phyloP scores from a whole-genome alignment of 2,113 vertebrate species.

The Peromyscus leucopus region DNA sequence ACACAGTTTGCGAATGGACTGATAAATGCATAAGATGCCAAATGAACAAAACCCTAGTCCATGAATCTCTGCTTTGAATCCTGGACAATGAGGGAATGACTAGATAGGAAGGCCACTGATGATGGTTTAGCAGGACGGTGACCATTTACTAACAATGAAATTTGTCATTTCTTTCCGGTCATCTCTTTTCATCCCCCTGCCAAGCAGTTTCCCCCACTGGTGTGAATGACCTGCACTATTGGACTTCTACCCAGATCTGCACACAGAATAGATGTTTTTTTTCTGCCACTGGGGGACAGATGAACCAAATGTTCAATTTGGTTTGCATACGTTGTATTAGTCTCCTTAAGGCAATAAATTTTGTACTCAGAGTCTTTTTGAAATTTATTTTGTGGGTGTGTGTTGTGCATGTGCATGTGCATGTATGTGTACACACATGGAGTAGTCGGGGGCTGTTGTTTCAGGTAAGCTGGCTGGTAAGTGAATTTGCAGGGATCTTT shows the following conservation, averaged over 20 bases:
- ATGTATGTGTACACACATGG: background rate
- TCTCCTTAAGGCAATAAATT: constrained; percentile 78
- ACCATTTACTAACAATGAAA: background rate
- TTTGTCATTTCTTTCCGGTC: constrained; percentile 30
- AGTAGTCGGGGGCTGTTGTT: too few relatives aligned
- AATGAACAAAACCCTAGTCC: background rate
- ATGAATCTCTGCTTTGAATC: background rate
- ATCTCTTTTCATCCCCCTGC: background rate
- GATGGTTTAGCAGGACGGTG: background rate
- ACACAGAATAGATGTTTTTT: constrained; percentile 60
- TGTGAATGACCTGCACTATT: background rate
- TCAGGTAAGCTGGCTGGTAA: background rate
- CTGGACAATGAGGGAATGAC: background rate
- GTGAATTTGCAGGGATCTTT: background rate
- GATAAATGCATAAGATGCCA: background rate
- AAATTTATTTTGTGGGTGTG: background rate
- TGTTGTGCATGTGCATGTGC: background rate
- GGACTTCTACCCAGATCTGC: constrained; percentile 47
- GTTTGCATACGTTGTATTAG: constrained; percentile 63
- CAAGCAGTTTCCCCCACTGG: background rate
- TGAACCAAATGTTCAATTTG: constrained; percentile 33
- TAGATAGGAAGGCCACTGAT: background rate
- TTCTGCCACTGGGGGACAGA: constrained; percentile 14
- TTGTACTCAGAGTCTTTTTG: constrained; percentile 74
- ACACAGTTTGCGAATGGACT: background rate